Evolutionary conservation across 2,888 invertebrate species (phyloP), one percentile per base, ranked within the genome.

Genomic region (Julus scandinavius): DNA sequence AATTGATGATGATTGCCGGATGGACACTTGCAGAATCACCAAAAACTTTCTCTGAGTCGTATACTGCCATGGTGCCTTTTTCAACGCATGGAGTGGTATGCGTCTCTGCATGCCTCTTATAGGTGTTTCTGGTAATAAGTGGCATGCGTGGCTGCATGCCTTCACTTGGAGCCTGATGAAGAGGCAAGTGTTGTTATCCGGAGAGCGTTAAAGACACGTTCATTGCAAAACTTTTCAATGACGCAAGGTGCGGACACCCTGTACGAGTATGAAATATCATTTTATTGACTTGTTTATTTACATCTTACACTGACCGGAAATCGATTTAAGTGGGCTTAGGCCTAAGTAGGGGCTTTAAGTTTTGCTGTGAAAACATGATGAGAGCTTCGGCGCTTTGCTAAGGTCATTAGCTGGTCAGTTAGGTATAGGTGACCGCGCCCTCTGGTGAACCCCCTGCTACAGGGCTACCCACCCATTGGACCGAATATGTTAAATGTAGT

Each of bases 1-100:
- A 63, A 63, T 63, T 63, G 58, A 63, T 63, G 58, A 63, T n/a
- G 58, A 63, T 63, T 6, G 58, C 58, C 58, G 58, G 58, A 63
- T n/a, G 58, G 58, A 63, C 17, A 54, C 54, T 54, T 17, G 54
- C 54, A 54, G 54, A 54, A 15, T 13, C 58, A 63, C 58, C 58
- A n/a, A n/a, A 63, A 63, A 63, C n/a, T 54, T 11, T 5, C 54
- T 9, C 54, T 17, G 15, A 9, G 3, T 17, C 9, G 54, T 13
- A 6, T 11, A 13, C 17, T 54, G 54, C 17, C 15, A 63, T 17
- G n/a, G 45, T 45, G 45, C 7, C 45, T 45, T 17, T 4, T 54
- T 54, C 17, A 17, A 54, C 54, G 15, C 54, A 3, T 15, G 54
- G 15, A 54, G 15, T 13, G 54, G 54, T 6, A 13, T 49, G 49